A percentile compares a stretch with the other conserved stretches of the same genome.
phyloP scores from a whole-genome alignment of 2,113 vertebrate species.

The Microcebus griseorufus region DNA sequence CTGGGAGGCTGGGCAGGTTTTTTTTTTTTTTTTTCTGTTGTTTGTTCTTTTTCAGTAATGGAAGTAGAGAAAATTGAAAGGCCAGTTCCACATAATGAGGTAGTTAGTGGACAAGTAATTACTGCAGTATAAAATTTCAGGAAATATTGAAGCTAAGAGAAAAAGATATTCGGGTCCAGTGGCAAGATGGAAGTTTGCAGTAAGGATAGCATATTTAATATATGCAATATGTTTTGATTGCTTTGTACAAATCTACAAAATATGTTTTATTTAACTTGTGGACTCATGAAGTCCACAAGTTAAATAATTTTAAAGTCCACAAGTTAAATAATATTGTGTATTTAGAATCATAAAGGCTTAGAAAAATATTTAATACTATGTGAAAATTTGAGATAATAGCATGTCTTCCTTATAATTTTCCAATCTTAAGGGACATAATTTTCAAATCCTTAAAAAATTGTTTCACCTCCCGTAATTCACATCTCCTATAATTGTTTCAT shows the following conservation, averaged over 20 bases:
- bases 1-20: neutral
- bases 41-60: neutral
- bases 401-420: neutral
- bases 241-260: neutral
- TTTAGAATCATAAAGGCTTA: constrained; percentile 17
- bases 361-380: neutral
- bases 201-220: neutral
- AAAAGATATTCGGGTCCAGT: neutral
- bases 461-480: neutral
- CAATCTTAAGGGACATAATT: neutral
- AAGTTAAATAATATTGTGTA: neutral
- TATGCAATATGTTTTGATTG: neutral
- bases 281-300: neutral
- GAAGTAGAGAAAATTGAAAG: neutral
- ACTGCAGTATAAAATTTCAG: neutral
- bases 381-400: neutral
- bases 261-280: neutral
- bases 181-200: neutral
- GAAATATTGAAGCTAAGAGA: neutral
- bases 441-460: constrained; percentile 28
- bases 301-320: no score
- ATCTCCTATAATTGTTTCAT: no score
- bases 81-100: neutral
- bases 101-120: neutral
- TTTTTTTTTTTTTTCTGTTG: neutral